phyloP scores from a whole-genome alignment of 2,797 vertebrate species.

The Acomys russatus region DNA sequence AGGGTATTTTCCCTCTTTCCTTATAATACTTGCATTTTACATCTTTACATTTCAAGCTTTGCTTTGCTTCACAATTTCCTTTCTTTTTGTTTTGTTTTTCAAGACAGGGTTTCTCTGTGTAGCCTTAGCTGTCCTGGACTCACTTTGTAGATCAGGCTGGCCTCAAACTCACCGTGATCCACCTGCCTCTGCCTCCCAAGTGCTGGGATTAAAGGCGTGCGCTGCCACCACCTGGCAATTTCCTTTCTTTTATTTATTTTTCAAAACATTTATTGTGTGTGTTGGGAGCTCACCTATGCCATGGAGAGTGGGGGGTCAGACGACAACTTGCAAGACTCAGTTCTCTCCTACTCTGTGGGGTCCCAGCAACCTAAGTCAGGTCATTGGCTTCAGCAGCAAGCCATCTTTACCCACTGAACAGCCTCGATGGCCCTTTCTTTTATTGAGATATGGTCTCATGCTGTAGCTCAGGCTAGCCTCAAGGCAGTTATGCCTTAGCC shows the following conservation, averaged over 20 bases:
- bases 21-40: constrained; percentile 5
- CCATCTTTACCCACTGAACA: neutral
- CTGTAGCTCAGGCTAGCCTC: neutral
- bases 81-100: too few relatives aligned
- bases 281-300: neutral
- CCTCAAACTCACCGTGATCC: too few relatives aligned
- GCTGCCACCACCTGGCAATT: too few relatives aligned
- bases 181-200: too few relatives aligned
- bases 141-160: too few relatives aligned
- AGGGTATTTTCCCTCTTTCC: neutral
- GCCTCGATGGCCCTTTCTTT: neutral
- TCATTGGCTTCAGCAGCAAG: neutral
- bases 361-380: neutral
- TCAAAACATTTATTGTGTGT: too few relatives aligned
- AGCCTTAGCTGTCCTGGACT: too few relatives aligned
- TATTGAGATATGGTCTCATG: neutral
- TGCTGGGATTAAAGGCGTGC: too few relatives aligned
- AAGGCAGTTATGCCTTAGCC: neutral
- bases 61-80: neutral
- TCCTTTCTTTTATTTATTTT: too few relatives aligned
- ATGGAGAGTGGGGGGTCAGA: neutral
- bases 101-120: too few relatives aligned
- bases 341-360: neutral
- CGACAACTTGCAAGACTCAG: neutral
- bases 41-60: constrained; percentile 34